Evolutionary conservation across 2,113 vertebrate species (phyloP), one percentile per base, ranked within the genome.

Genomic region (Petrocephalus zakoni): DNA sequence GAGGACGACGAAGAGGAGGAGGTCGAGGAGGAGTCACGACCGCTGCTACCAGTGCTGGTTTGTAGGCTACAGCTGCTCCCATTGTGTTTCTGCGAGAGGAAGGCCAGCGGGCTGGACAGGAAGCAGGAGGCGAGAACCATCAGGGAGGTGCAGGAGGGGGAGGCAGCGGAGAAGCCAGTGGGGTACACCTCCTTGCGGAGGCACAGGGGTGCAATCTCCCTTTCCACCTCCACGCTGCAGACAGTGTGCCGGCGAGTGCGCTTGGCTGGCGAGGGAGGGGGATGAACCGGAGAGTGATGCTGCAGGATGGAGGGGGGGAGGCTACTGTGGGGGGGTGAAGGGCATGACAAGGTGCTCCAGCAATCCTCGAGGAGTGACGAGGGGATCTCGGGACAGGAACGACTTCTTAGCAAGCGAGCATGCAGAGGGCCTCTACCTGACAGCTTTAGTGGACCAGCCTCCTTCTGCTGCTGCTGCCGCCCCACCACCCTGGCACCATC

Each of bases 171-270:
- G 13, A 88, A 6, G n/a, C 94, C 90, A 56, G 94, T 92, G 1
- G 97, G 97, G 91, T 96, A 97, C 90, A 97, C 96, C 92, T 98
- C 97, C 92, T 98, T 98, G 37, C 97, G 96, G 25, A 98, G 95
- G 90, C 97, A 98, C 90, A 96, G 4, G 0, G 96, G 95, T 10
- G 93, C 93, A 0, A 95, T 93, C 90, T 96, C 93, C 84, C 93
- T 90, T 91, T 94, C 94, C 88, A 96, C 94, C 89, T 98, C 97
- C 55, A 96, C 87, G 19, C 96, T 96, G 89, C 96, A 96, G 90
- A 97, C 95, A 0, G 97, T 98, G 93, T 98, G 97, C 0, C 97
- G 94, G 3, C 97, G 96, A 5, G 94, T 85, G 0, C 96, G 94
- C 0, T 89, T 93, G 9, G 85, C 47, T 17, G 90, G 90, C 25